Evolutionary conservation across 2,113 vertebrate genomes (phyloP), one percentile per base, ranked within the genome.

Genomic region (Centrocercus urophasianus): DNA sequence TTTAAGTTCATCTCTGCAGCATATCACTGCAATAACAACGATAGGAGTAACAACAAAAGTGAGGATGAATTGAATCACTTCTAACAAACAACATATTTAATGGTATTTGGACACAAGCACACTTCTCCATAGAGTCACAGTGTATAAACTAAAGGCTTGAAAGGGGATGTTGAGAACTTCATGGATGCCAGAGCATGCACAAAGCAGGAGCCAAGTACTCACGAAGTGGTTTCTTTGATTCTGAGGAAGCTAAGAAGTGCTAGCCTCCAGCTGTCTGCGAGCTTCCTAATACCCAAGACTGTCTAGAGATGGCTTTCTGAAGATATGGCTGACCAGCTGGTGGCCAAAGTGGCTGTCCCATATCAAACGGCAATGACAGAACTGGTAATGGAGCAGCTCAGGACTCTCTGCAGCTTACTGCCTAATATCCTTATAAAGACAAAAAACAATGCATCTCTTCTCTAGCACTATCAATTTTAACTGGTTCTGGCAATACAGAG

Each of bases 21-120:
- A 10, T 40, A 27, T 40, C 36, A 27, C 30, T 10, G 24, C 27
- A n/a, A 18, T 38, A 45, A 30, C n/a, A 63, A 32, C 43, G 25
- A 32, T 13, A 15, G 14, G 20, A 15, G 21, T 63, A 63, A 88
- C 86, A 88, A 4, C 0, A 0, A 72, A 3, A 64, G 0, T 2
- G 15, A 82, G 10, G 10, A 63, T 15, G 11, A 59, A 0, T 5
- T 32, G 8, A 88, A 65, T 22, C 25, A 76, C 25, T 83, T 66
- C 28, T 22, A 69, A 43, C 0, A 6, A 34, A 48, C 10, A n/a
- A 79, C 28, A 1, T 19, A 24, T 38, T 76, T 83, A 28, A 80
- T 25, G 8, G 27, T 36, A 83, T 17, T 66, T 21, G 38, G 36
- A 74, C 25, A 30, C 8, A 73, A 47, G 3, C 43, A 65, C 10